phyloP scores from a whole-genome alignment of 2,113 vertebrate species.

The Ailurus styani region DNA sequence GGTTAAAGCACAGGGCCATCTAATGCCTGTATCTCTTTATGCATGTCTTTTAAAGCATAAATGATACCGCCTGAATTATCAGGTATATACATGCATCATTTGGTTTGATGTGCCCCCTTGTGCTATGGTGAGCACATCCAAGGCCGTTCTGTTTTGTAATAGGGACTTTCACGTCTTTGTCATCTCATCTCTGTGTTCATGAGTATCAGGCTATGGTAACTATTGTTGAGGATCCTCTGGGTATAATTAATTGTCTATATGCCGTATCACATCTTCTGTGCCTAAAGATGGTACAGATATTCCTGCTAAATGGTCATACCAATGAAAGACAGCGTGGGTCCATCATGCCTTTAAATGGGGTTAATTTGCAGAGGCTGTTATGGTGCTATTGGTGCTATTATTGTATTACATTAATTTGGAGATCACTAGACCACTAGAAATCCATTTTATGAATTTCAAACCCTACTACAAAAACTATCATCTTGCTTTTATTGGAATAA shows the following conservation, averaged over 20 bases:
- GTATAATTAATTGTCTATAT: neutral
- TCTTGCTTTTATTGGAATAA: neutral
- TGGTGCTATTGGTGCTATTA: neutral
- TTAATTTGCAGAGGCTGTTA: neutral
- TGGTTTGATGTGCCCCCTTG: neutral
- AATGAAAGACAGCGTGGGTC: neutral
- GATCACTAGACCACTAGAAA: neutral
- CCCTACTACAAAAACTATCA: neutral
- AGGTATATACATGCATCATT: neutral
- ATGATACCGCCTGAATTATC: neutral
- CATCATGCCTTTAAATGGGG: neutral
- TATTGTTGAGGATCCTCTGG: neutral
- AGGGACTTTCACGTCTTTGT: neutral
- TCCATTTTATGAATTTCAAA: constrained; percentile 16
- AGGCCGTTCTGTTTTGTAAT: neutral
- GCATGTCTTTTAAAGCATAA: neutral
- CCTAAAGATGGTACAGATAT: neutral
- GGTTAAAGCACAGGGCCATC: neutral
- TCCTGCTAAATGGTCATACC: neutral
- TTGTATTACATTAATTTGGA: neutral
- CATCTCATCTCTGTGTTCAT: neutral
- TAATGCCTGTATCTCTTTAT: neutral
- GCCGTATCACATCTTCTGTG: neutral
- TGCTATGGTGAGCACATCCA: neutral
- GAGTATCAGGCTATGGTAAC: neutral